Conservation (phyloP, 2,797 vertebrate genomes). For the Gadopsis marmoratus region DNA sequence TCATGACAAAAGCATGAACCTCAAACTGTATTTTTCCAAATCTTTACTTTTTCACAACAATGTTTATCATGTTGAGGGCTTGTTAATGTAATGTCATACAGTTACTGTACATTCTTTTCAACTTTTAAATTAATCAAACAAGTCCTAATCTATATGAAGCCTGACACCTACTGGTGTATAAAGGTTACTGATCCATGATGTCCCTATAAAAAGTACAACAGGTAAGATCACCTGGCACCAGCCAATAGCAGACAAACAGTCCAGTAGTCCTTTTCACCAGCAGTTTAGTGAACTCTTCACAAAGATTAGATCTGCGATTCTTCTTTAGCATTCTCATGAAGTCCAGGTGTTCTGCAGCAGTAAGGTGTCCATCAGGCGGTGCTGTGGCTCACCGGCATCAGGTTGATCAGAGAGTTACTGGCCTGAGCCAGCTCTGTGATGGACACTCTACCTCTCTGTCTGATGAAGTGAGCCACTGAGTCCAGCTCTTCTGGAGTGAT, state of each 20-base stretch:
- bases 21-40: neutral
- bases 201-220: neutral
- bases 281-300: neutral
- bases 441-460: conserved; percentile 92
- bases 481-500: conserved; percentile 94
- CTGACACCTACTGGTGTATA: neutral
- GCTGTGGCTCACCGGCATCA: conserved; percentile 82
- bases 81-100: neutral
- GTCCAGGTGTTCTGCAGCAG: neutral
- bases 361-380: conserved; percentile 49
- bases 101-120: neutral
- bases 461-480: conserved; percentile 92
- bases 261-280: neutral
- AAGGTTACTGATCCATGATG: neutral
- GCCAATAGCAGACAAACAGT: neutral
- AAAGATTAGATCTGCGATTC: neutral
- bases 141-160: neutral
- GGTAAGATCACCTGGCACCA: neutral
- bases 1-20: neutral
- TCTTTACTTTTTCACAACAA: neutral
- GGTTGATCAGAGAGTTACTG: conserved; percentile 94
- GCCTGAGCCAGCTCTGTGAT: conserved; percentile 93
- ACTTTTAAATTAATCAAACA: neutral
- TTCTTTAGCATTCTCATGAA: neutral
- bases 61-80: neutral